Conservation (phyloP, 2,797 vertebrate genomes). For the Mus caroli region DNA sequence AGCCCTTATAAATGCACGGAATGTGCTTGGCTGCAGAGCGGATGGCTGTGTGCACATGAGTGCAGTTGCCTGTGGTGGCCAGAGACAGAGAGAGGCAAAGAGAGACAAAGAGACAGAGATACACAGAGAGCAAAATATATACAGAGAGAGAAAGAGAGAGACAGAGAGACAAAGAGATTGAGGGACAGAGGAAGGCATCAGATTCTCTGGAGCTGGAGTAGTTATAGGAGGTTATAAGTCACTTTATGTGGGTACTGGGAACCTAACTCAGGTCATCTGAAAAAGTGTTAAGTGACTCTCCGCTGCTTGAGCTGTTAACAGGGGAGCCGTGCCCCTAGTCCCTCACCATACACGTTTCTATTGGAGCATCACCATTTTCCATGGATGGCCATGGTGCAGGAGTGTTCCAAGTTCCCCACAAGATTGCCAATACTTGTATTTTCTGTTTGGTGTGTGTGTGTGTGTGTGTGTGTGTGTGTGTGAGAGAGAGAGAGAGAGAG, state of each 20-base stretch:
- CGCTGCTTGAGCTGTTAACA: neutral
- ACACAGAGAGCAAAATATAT: no score
- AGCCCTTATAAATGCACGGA: no score
- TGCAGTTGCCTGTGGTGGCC: neutral
- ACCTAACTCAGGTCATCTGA: neutral
- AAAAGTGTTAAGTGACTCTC: neutral
- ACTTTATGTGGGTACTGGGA: neutral
- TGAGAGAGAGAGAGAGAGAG: no score
- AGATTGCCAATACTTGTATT: neutral
- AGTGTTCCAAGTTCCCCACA: neutral
- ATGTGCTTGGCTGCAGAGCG: neutral
- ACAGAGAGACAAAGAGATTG: no score
- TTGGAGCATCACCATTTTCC: neutral
- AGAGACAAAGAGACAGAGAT: no score
- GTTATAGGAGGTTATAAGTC: neutral
- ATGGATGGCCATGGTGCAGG: neutral
- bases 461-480: neutral
- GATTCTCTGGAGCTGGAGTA: neutral
- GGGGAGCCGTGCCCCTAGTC: neutral
- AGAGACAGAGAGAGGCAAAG: neutral
- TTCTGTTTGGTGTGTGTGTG: neutral
- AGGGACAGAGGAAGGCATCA: neutral
- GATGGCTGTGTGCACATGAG: neutral
- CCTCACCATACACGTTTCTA: neutral
- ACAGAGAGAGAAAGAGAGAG: no score